Evolutionary conservation across 2,113 vertebrate species (phyloP), one percentile per base, ranked within the genome.

Genomic region (Peromyscus maniculatus): DNA sequence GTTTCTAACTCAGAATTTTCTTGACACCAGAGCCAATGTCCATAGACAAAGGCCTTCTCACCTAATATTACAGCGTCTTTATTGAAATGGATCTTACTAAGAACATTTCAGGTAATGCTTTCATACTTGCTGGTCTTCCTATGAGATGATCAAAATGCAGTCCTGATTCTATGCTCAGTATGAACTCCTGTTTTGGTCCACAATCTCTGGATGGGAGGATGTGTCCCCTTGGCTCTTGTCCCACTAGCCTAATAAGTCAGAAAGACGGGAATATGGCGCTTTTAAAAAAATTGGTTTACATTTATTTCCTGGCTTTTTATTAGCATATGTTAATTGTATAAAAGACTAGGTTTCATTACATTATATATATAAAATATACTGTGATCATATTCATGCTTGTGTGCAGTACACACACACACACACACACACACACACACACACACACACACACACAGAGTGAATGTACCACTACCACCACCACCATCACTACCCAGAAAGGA

Each of bases 1-100:
- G 22, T 88, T 91, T 78, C n/a, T 79, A 92, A 57, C 36, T 78
- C 87, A 62, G 46, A 87, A 87, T 93, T 71, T 62, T 79, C 75
- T 36, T 77, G 36, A 39, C 17, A 52, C 2, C 26, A 96, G 84
- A 95, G 28, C 7, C 64, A 87, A 4, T 75, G 19, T 72, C 11
- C 31, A 36, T 17, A 79, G 33, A 64, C 15, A 13, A 71, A 52
- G 80, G 1, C 74, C 17, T 88, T 87, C 52, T 28, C 3, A 62
- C 36, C 3, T 93, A 78, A 79, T 0, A 1, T 39, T 67, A 31
- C 31, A 64, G 72, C 28, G 7, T 91, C n/a, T 82, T 88, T 64
- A 55, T 55, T 69, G 46, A 96, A 88, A 12, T 91, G 49, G 1
- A 1, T 62, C 28, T 84, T 93, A 15, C 17, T 7, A 49, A 72